phyloP scores from a whole-genome alignment of 1,140 invertebrate genomes.

The Muscidifurax raptorellus region DNA sequence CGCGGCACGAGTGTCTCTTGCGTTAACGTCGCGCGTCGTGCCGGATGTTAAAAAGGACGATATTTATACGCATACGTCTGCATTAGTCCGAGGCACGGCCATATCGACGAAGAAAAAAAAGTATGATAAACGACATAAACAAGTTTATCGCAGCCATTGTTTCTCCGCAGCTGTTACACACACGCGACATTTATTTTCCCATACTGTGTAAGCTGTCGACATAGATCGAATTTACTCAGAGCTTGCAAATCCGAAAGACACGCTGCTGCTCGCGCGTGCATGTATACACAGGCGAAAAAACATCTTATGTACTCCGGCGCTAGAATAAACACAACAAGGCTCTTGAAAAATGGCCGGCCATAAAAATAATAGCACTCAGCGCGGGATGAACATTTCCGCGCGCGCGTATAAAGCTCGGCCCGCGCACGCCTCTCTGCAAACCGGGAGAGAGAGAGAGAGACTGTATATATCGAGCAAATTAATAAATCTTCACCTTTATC shows the following conservation, averaged over 20 bases:
- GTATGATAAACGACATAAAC: neutral
- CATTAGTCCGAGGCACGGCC: neutral
- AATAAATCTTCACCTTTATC: slow-evolving; percentile 43
- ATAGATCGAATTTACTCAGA: neutral
- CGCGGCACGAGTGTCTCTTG: too few species aligned
- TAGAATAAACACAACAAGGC: neutral
- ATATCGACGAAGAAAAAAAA: neutral
- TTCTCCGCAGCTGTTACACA: neutral
- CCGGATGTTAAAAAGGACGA: neutral
- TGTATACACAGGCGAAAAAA: neutral
- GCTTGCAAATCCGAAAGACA: neutral
- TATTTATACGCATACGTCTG: neutral
- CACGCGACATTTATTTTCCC: neutral
- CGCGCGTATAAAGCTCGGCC: neutral
- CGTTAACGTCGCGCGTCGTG: too few species aligned
- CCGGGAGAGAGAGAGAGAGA: neutral
- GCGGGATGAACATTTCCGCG: neutral
- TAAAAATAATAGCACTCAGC: neutral
- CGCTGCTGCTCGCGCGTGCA: too few species aligned
- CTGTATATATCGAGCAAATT: slow-evolving; percentile 19
- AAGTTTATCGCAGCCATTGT: neutral
- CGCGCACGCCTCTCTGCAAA: neutral
- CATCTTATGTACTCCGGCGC: neutral
- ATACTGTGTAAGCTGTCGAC: neutral
- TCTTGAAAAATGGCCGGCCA: neutral